phyloP scores from a whole-genome alignment of 2,113 vertebrate genomes.

The Ictalurus furcatus region DNA sequence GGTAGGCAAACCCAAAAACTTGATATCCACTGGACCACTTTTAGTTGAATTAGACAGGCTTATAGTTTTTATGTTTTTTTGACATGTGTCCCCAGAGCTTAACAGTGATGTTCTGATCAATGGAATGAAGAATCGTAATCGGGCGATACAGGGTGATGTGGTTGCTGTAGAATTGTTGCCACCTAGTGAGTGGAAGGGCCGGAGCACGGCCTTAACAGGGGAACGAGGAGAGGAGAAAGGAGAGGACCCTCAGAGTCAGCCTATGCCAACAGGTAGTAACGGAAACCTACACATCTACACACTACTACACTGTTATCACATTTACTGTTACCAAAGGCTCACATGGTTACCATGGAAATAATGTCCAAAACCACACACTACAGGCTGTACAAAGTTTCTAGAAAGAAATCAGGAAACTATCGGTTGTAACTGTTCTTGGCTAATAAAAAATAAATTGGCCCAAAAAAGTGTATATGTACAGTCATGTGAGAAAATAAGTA shows the following conservation, averaged over 20 bases:
- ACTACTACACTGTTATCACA: neutral
- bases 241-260: constrained; percentile 74
- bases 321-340: neutral
- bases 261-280: constrained; percentile 86
- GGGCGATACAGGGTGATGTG: constrained; percentile 85
- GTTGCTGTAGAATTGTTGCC: constrained; percentile 87
- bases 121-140: constrained; percentile 84
- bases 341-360: neutral
- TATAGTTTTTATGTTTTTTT: neutral
- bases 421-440: neutral
- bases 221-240: constrained; percentile 78
- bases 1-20: constrained; percentile 67
- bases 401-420: neutral
- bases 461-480: neutral
- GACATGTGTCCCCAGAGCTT: constrained; percentile 69
- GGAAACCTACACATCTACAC: neutral
- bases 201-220: constrained; percentile 78
- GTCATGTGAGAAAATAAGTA: too few species aligned
- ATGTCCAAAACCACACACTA: neutral
- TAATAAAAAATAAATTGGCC: neutral
- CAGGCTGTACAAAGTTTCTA: neutral
- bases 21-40: neutral
- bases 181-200: constrained; percentile 84
- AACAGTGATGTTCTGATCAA: constrained; percentile 80
- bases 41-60: too few species aligned